Evolutionary conservation across 2,113 vertebrate genomes (phyloP).

Genomic region (Antigone vipio): DNA sequence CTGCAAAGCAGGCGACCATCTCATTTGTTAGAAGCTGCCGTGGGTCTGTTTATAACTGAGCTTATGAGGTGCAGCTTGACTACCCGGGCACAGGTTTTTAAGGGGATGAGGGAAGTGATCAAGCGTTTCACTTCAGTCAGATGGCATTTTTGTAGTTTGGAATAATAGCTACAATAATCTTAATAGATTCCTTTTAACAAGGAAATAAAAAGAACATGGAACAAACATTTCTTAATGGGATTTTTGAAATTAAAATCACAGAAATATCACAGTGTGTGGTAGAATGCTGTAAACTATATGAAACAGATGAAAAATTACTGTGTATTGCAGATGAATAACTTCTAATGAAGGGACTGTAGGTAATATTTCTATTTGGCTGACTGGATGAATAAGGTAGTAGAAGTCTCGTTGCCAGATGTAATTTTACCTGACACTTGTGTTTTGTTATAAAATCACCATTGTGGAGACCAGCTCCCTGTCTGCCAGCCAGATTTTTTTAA

Average conservation of each 20-base stretch:
- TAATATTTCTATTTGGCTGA: background rate
- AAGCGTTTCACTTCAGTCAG: background rate
- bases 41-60: background rate
- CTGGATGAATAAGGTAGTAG: background rate
- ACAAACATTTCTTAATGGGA: background rate
- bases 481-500: conserved; percentile 55
- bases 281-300: background rate
- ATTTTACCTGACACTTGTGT: conserved; percentile 48
- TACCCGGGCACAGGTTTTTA: background rate
- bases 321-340: background rate
- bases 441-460: conserved; percentile 55
- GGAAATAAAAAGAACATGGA: background rate
- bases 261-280: background rate
- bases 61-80: background rate
- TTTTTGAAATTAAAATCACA: background rate
- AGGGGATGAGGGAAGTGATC: background rate
- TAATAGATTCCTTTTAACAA: background rate
- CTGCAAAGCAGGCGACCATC: background rate
- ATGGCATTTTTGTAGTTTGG: background rate
- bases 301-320: background rate
- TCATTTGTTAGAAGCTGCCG: background rate
- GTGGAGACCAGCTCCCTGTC: conserved; percentile 32
- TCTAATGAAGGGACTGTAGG: background rate
- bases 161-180: background rate
- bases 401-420: conserved; percentile 6